Conservation (phyloP, 2,888 invertebrate species). For the Drosophila kuntzei region DNA sequence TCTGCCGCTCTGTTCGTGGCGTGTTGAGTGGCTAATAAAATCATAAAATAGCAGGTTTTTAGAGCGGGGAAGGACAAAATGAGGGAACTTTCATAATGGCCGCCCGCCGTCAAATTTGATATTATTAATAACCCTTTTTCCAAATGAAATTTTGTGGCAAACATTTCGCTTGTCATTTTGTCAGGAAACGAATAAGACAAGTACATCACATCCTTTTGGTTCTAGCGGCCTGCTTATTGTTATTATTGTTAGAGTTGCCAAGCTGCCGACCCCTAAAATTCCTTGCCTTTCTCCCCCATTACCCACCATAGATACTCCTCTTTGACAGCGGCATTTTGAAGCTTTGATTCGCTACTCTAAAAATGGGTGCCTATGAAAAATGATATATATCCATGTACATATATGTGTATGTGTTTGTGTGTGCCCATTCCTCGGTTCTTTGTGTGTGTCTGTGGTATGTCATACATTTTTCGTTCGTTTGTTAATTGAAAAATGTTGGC, state of each 20-base stretch:
- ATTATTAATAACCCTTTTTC: constrained; percentile 78
- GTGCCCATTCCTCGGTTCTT: constrained; percentile 45
- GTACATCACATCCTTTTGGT: constrained; percentile 60
- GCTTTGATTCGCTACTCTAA: constrained; percentile 68
- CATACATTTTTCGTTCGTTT: constrained; percentile 80
- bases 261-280: background rate
- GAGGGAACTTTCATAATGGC: constrained; percentile 37
- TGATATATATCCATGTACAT: constrained; percentile 35
- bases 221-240: constrained; percentile 24
- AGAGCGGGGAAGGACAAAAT: constrained; percentile 32
- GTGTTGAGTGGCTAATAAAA: constrained; percentile 77
- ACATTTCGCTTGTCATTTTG: constrained; percentile 75
- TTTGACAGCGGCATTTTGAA: constrained; percentile 72
- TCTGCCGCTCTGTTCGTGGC: constrained; percentile 28
- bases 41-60: constrained; percentile 73
- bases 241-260: constrained; percentile 44
- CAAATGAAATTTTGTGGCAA: constrained; percentile 78
- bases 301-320: constrained; percentile 6
- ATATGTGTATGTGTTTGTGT: constrained; percentile 19
- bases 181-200: constrained; percentile 75
- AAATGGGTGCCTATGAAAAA: constrained; percentile 68
- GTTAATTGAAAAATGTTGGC: constrained; percentile 80
- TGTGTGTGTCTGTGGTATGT: constrained; percentile 70
- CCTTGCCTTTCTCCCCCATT: no score
- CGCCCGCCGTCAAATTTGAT: constrained; percentile 69